phyloP scores from a whole-genome alignment of 2,797 vertebrate species.

The Acomys russatus region DNA sequence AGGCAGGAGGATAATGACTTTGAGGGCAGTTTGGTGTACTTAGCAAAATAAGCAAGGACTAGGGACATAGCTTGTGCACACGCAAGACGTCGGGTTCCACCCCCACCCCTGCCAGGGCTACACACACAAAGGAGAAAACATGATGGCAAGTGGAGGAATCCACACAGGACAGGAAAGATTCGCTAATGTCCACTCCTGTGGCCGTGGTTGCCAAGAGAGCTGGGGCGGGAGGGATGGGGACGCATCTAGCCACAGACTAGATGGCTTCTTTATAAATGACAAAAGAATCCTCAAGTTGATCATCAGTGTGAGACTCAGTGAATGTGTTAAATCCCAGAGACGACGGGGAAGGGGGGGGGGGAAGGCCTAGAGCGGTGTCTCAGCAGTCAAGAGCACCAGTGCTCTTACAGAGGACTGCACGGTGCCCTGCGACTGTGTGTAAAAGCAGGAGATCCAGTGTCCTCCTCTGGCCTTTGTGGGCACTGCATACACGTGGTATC shows the following conservation, averaged over 20 bases:
- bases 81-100: neutral
- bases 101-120: no score
- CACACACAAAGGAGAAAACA: neutral
- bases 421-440: neutral
- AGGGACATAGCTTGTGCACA: neutral
- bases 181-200: no score
- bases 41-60: neutral
- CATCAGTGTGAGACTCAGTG: neutral
- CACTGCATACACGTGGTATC: neutral
- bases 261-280: neutral
- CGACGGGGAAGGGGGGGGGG: no score
- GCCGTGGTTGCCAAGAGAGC: neutral
- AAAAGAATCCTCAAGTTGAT: neutral
- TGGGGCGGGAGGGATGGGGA: neutral
- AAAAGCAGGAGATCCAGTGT: neutral
- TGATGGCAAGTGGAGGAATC: no score
- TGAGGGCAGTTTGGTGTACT: neutral
- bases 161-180: no score
- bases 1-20: neutral
- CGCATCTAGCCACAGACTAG: neutral
- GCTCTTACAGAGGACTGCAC: neutral
- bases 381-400: neutral
- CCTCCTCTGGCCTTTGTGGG: neutral
- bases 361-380: neutral
- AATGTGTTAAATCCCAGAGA: neutral